phyloP scores from a whole-genome alignment of 1,140 invertebrate genomes.

The Orussus abietinus region DNA sequence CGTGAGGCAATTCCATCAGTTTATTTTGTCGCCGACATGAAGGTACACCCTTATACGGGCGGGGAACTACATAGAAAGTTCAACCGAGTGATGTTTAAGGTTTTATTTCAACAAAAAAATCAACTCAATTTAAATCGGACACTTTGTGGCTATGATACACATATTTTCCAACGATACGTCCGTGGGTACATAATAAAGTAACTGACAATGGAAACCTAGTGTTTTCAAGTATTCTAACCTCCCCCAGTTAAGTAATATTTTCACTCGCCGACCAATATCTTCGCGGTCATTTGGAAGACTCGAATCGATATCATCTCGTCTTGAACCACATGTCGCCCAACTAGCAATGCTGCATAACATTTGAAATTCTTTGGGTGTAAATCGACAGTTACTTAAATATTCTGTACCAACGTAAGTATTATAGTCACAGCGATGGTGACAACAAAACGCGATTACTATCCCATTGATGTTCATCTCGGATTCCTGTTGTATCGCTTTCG shows the following conservation, averaged over 20 bases:
- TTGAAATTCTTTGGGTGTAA: constrained; percentile 66
- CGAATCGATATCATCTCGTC: constrained; percentile 3
- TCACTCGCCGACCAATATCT: constrained; percentile 67
- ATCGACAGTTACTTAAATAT: constrained; percentile 57
- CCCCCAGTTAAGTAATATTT: constrained; percentile 72
- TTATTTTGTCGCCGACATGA: no score
- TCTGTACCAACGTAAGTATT: constrained; percentile 64
- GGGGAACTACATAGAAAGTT: no score
- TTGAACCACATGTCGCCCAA: constrained; percentile 77
- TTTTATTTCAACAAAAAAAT: no score
- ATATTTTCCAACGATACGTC: constrained; percentile 74
- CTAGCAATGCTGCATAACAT: constrained; percentile 74
- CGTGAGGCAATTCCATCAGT: no score
- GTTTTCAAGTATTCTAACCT: constrained; percentile 61
- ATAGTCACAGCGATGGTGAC: constrained; percentile 80
- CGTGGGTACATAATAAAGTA: constrained; percentile 64
- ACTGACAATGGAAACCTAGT: constrained; percentile 57
- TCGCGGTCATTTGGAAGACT: constrained; percentile 56
- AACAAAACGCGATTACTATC: constrained; percentile 76
- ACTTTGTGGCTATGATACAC: constrained; percentile 62
- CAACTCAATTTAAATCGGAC: no score
- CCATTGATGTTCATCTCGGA: constrained; percentile 53
- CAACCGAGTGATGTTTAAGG: no score
- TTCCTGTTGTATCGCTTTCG: constrained; percentile 39
- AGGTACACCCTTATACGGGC: no score